Conservation (phyloP, 2,888 invertebrate genomes). For the Geophilus truncorum region DNA sequence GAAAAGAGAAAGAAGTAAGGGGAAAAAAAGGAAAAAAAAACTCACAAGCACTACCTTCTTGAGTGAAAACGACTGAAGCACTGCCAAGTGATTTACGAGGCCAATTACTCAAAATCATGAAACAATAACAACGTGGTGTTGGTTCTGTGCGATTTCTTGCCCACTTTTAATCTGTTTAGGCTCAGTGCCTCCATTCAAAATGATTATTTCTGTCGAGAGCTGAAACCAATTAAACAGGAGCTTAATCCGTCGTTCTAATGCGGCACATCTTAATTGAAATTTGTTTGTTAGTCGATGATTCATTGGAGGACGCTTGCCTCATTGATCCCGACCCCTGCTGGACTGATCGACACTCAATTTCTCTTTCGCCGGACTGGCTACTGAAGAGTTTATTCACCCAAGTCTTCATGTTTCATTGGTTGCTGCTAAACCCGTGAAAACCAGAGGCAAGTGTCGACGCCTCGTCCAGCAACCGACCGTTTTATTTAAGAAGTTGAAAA, state of each 20-base stretch:
- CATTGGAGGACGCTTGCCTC: slow-evolving; percentile 10
- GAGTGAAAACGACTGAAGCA: slow-evolving; percentile 35
- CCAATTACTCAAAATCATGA: slow-evolving; percentile 35
- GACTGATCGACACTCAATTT: slow-evolving; percentile 24
- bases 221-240: slow-evolving; percentile 18
- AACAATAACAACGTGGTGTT: slow-evolving; percentile 33
- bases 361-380: slow-evolving; percentile 12
- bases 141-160: slow-evolving; percentile 17
- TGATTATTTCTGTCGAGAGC: slow-evolving; percentile 30
- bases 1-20: slow-evolving; percentile 15
- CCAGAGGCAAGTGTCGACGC: not conserved
- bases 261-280: slow-evolving; percentile 28
- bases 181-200: slow-evolving; percentile 16
- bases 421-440: slow-evolving; percentile 22
- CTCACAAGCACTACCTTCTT: slow-evolving; percentile 29
- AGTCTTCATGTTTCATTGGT: slow-evolving; percentile 2
- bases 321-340: slow-evolving; percentile 21
- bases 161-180: slow-evolving; percentile 32
- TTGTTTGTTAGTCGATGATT: slow-evolving; percentile 31
- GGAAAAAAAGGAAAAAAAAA: slow-evolving; percentile 22
- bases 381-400: slow-evolving; percentile 20
- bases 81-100: slow-evolving; percentile 31
- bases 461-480: not conserved
- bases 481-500: not conserved
- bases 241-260: slow-evolving; percentile 15